A percentile compares a stretch with the other conserved stretches of the same genome.
Conservation (phyloP, 1,140 invertebrate species). For the Ceratitis capitata region DNA sequence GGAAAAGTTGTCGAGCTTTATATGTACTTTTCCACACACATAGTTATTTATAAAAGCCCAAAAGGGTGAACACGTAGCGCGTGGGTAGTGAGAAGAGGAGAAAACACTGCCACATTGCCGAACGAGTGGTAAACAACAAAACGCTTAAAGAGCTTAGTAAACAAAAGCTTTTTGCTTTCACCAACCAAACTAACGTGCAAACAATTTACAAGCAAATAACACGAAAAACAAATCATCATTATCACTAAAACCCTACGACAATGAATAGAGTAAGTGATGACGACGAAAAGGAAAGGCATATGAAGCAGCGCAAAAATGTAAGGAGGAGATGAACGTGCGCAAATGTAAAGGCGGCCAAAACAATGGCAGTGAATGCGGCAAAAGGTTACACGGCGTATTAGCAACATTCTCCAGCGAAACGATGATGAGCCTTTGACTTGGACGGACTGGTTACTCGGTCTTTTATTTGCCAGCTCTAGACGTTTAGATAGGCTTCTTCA, state of each 20-base stretch:
- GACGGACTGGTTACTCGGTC: too few relatives aligned
- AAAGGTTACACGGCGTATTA: not conserved
- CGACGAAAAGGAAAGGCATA: not conserved
- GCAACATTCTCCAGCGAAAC: too few relatives aligned
- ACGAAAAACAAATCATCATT: constrained; percentile 30
- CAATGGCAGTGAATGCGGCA: not conserved
- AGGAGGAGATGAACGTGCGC: not conserved
- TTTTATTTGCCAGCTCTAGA: too few relatives aligned
- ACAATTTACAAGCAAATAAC: constrained; percentile 32
- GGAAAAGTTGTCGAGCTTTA: not conserved
- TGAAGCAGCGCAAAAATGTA: not conserved
- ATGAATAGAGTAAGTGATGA: not conserved
- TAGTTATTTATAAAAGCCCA: too few relatives aligned
- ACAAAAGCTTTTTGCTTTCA: constrained; percentile 27
- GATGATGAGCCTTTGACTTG: too few relatives aligned
- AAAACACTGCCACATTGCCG: not conserved
- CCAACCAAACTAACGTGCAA: not conserved
- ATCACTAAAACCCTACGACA: constrained; percentile 7
- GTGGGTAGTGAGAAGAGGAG: not conserved
- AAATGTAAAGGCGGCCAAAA: not conserved
- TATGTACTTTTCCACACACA: not conserved
- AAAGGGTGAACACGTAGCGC: too few relatives aligned
- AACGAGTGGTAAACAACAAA: constrained; percentile 6
- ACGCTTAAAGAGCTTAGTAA: constrained; percentile 18
- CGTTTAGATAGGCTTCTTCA: too few relatives aligned